Conservation (phyloP, 2,113 vertebrate species). For the Myotis davidii region DNA sequence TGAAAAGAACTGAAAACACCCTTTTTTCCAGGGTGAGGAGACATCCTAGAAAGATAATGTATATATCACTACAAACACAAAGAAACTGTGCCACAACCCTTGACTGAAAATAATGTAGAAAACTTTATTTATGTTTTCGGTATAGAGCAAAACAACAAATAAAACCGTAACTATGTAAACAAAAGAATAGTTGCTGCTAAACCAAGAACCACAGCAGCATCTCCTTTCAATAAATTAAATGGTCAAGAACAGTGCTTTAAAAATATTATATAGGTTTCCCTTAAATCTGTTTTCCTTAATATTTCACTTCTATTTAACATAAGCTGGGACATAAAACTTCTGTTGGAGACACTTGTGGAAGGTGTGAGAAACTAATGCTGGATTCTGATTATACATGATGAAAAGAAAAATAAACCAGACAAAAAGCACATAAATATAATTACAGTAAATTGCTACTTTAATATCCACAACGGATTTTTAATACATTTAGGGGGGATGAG, state of each 20-base stretch:
- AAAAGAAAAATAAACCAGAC: slow-evolving; percentile 55
- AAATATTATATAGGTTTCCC: slow-evolving; percentile 67
- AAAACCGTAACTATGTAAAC: slow-evolving; percentile 79
- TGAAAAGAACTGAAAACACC: slow-evolving; percentile 37
- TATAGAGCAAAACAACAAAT: slow-evolving; percentile 78
- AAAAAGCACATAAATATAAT: slow-evolving; percentile 49
- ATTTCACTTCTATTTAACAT: slow-evolving; percentile 64
- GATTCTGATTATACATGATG: slow-evolving; percentile 75
- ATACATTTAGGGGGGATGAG: slow-evolving; percentile 50
- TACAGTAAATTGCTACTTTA: slow-evolving; percentile 62
- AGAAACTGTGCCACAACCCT: slow-evolving; percentile 40
- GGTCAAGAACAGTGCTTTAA: slow-evolving; percentile 48
- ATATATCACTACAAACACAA: slow-evolving; percentile 15
- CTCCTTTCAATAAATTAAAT: slow-evolving; percentile 81
- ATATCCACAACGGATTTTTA: slow-evolving; percentile 69
- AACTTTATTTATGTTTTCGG: slow-evolving; percentile 83
- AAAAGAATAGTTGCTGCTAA: slow-evolving; percentile 67
- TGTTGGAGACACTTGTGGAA: slow-evolving; percentile 59
- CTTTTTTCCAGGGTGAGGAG: slow-evolving; percentile 26
- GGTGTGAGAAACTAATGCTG: slow-evolving; percentile 56
- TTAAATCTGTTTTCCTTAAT: slow-evolving; percentile 70
- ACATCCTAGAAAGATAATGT: not conserved
- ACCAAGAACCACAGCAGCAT: slow-evolving; percentile 60
- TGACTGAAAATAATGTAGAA: slow-evolving; percentile 79
- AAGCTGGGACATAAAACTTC: slow-evolving; percentile 60